A percentile compares a stretch with the other conserved stretches of the same genome.
Conservation (phyloP, 2,113 vertebrate species). For the Tor tambroides region DNA sequence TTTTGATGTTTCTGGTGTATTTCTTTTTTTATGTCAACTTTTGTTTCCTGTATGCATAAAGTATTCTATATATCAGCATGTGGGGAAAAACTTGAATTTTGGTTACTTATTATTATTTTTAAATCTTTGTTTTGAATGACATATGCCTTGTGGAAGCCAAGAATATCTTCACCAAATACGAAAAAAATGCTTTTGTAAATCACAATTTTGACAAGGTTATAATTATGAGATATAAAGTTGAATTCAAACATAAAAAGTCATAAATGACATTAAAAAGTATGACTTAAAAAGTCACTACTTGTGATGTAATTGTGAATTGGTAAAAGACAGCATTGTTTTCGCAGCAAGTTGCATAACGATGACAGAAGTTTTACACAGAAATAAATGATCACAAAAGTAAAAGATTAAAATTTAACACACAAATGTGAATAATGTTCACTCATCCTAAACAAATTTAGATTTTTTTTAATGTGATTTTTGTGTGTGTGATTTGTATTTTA, state of each 20-base stretch:
- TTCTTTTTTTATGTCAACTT: neutral
- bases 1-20: neutral
- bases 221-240: neutral
- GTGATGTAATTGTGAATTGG: neutral
- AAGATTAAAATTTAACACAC: neutral
- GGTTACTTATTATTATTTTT: neutral
- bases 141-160: neutral
- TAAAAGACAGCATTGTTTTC: neutral
- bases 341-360: neutral
- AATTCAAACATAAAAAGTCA: neutral
- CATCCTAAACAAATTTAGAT: too few species aligned
- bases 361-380: neutral
- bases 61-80: neutral
- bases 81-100: neutral
- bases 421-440: too few species aligned
- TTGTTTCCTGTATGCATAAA: neutral
- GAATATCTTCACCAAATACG: neutral
- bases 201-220: neutral
- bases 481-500: too few species aligned
- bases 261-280: neutral
- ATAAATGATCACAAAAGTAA: neutral
- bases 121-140: neutral
- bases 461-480: too few species aligned
- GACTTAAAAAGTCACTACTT: neutral
- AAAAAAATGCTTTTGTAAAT: neutral